Base-by-base conservation (phyloP, 2,888 invertebrate species). In the Meganola albula region DNA sequence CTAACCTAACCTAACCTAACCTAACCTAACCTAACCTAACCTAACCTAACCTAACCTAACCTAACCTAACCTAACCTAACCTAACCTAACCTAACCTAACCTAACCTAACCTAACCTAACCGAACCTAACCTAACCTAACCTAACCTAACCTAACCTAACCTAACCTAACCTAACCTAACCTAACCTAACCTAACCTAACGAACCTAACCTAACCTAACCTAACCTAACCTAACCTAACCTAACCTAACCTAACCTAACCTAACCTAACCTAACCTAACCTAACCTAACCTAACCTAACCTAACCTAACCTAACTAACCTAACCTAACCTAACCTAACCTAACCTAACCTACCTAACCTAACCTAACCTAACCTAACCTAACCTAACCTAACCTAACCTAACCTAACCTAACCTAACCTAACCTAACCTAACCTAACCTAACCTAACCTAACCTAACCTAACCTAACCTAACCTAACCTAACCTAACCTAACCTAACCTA, bases 211-310 rank as follows among this genome's bases (percentile, higher is more conserved):
- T 34, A 31, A 34, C 31, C 34, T 34, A 30, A 32, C 35, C 31
- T 35, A 35, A 32, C 32, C 32, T 35, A 32, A 40, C 35, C 39
- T 32, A 35, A 35, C 32, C 39, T 32, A 32, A 35, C 39, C 34
- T 36, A 36, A 36, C 31, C 31, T 36, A 36, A 36, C 36, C 36
- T 36, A 36, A 36, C 36, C 36, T 36, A 34, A 34, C 34, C 34
- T 34, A 34, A 34, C 34, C 34, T 34, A 33, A 33, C 33, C 33
- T 33, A 33, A 33, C 33, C 33, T 33, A 32, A 32, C 32, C 32
- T 33, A 27, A 27, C 32, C 32, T 25, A 32, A 27, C 34, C 23
- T 10, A 23, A 23, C 23, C 23, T 23, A 23, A 23, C 23, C 23
- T 23, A 23, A 23, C 23, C 23, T 23, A 23, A 23, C 23, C 23